These are phyloP conservation scores for Megaptera novaeangliae DNA, from an alignment of 2,113 vertebrate genomes.

Conservation along the genomic window DNA sequence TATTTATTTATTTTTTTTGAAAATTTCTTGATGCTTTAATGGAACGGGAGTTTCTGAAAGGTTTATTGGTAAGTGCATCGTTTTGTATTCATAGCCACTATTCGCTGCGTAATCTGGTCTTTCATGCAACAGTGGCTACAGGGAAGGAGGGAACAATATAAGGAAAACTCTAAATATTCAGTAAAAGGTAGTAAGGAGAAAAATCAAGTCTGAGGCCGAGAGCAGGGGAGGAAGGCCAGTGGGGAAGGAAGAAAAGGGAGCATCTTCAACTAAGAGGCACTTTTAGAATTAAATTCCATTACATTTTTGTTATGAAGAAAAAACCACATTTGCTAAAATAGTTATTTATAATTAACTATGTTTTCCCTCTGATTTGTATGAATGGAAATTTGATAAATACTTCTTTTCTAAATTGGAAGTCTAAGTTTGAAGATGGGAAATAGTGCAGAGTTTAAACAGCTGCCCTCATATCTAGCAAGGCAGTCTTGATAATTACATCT, in stretches of 20 bases:
- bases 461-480: not conserved
- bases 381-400: not conserved
- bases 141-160: not conserved
- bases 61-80: not conserved
- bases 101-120: slow-evolving; percentile 26
- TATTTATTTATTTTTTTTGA: not conserved
- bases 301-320: not conserved
- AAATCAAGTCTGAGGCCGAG: not conserved
- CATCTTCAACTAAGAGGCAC: not conserved
- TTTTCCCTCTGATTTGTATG: not conserved
- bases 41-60: slow-evolving; percentile 32
- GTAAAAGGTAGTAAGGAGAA: not conserved
- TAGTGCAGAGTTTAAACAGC: not conserved
- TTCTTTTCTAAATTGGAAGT: not conserved
- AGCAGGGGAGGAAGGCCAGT: not conserved
- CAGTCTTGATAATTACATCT: not conserved
- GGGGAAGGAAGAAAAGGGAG: not conserved
- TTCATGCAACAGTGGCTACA: not conserved
- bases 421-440: not conserved
- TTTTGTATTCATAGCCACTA: slow-evolving; percentile 48
- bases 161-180: slow-evolving; percentile 43
- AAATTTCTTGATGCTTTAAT: slow-evolving; percentile 52
- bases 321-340: not conserved
- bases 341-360: not conserved
- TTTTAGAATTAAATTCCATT: not conserved